Base-by-base conservation (phyloP, 2,888 invertebrate genomes). In the Rhingia campestris region DNA sequence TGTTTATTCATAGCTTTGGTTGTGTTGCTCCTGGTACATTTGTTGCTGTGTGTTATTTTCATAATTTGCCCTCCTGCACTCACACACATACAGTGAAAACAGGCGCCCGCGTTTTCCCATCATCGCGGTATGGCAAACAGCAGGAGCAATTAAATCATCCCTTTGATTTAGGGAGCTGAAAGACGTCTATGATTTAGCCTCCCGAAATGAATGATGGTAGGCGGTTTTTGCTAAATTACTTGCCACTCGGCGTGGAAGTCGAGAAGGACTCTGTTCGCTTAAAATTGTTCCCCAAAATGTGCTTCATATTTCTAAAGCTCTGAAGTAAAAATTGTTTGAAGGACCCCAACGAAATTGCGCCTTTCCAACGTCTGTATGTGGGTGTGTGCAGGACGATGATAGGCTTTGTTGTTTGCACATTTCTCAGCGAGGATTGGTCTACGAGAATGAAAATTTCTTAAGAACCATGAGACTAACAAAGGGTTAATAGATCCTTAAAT, bases 61-160 rank as follows among this genome's bases (percentile, higher is more conserved):
- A 53, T 76, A 76, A 76, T 76, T 76, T 76, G 67, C 75, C 22
- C 67, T 67, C 67, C n/a, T 59, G 30, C 59, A 22, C 54, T 1
- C 6, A 30, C n/a, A 22, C 22, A 22, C 22, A 22, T 22, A 22
- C 22, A 22, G 22, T 2, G 1, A 22, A 22, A 22, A 22, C 22
- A 22, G 39, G n/a, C 69, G 37, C 9, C 58, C 37, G 37, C 10
- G 43, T 14, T 33, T 30, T 70, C 59, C 59, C 58, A 70, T 70
- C 59, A 70, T 32, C n/a, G 51, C 10, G 10, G 43, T 22, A 35
- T 22, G 1, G 63, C 81, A 81, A 76, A 82, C 82, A 82, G 69
- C 67, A 53, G 72, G 82, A 77, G 73, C 82, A 82, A 82, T 82
- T 82, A 82, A 79, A 79, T 82, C 82, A 73, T 82, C 77, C 82